Percentiles rank a stretch among this genome's conserved stretches.
Evolutionary conservation across 2,888 invertebrate species (phyloP).

Genomic region (Eupithecia inturbata): DNA sequence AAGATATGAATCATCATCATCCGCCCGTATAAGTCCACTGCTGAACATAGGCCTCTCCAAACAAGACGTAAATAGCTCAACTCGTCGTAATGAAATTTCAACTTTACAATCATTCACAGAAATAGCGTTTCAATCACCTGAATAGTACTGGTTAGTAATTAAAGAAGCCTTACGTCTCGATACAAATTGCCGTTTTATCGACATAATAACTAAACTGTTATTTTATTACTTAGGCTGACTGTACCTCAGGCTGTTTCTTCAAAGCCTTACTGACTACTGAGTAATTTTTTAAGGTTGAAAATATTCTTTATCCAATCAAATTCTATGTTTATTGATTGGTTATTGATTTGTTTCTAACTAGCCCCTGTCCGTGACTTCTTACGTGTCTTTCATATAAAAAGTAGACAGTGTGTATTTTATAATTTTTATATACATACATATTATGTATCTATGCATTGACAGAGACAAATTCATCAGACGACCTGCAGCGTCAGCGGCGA

Average conservation of each 20-base stretch:
- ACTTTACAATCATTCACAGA: not conserved
- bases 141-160: not conserved
- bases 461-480: not conserved
- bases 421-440: not conserved
- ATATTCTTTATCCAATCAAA: not conserved
- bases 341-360: not conserved
- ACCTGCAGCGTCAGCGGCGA: too few relatives aligned
- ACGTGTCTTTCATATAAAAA: not conserved
- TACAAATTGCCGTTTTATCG: not conserved
- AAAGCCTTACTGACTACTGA: not conserved
- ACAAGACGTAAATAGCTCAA: not conserved
- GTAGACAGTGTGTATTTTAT: not conserved
- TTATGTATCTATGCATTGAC: not conserved
- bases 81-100: not conserved
- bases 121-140: not conserved
- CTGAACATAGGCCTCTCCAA: too few relatives aligned
- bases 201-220: not conserved
- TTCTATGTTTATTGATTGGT: not conserved
- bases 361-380: not conserved
- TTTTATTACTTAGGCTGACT: slow-evolving; percentile 4
- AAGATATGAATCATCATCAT: too few relatives aligned
- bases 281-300: not conserved
- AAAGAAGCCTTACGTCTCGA: not conserved
- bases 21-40: too few relatives aligned
- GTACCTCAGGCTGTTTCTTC: not conserved